phyloP scores from a whole-genome alignment of 2,888 invertebrate genomes.

The Agrotis clavis region DNA sequence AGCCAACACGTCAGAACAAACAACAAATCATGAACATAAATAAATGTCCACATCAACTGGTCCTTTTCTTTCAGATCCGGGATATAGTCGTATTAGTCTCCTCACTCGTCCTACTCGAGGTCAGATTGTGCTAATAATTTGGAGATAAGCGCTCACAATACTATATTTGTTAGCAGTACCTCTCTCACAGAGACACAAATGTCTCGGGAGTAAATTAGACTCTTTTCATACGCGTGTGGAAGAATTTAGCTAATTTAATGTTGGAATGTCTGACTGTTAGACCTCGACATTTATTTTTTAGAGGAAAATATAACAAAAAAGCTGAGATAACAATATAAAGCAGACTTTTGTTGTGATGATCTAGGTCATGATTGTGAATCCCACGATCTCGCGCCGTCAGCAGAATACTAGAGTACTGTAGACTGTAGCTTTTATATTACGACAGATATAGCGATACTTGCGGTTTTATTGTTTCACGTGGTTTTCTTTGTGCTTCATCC shows the following conservation, averaged over 20 bases:
- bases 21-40: constrained; percentile 34
- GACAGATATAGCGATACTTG: constrained; percentile 16
- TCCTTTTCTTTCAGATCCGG: constrained; percentile 38
- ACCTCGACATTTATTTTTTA: neutral
- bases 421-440: constrained; percentile 11
- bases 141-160: constrained; percentile 51
- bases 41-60: constrained; percentile 28
- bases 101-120: constrained; percentile 37
- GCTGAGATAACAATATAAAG: no score
- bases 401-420: constrained; percentile 22
- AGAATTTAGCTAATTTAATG: constrained; percentile 18
- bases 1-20: constrained; percentile 5
- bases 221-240: constrained; percentile 14
- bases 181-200: constrained; percentile 7
- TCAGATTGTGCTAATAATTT: constrained; percentile 52
- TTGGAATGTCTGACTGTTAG: constrained; percentile 4
- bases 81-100: constrained; percentile 46
- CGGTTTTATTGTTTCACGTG: constrained; percentile 13
- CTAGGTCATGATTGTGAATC: constrained; percentile 39
- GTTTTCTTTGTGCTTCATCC: constrained; percentile 5
- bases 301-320: neutral
- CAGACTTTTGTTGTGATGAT: constrained; percentile 20
- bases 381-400: constrained; percentile 9
- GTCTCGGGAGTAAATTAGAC: constrained; percentile 35
- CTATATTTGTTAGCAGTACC: constrained; percentile 24